A percentile compares a stretch with the other conserved stretches of the same genome.
phyloP scores from a whole-genome alignment of 2,888 invertebrate species.

The Minunthozetes semirufus region DNA sequence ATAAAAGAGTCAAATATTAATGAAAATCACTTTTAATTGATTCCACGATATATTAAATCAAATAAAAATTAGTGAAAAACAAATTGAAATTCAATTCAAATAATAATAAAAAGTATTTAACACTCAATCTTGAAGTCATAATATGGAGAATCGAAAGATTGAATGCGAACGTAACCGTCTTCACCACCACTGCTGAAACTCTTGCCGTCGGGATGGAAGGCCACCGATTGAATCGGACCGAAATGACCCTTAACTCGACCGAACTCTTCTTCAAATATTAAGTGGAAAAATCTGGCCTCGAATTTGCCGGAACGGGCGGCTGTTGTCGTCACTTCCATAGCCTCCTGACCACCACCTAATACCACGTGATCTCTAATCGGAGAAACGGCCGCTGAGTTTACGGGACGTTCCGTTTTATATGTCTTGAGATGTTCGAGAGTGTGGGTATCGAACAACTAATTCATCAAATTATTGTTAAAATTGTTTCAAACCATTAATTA shows the following conservation, averaged over 20 bases:
- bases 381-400: constrained; percentile 95
- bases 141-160: constrained; percentile 91
- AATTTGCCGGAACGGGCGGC: constrained; percentile 92
- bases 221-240: constrained; percentile 96
- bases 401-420: constrained; percentile 94
- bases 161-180: constrained; percentile 94
- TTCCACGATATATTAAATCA: too few relatives aligned
- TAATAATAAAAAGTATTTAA: constrained; percentile 44
- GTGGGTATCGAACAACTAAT: constrained; percentile 71
- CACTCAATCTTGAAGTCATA: constrained; percentile 91
- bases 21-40: too few relatives aligned
- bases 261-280: constrained; percentile 94
- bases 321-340: constrained; percentile 96
- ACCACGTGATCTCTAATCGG: constrained; percentile 93
- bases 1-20: too few relatives aligned
- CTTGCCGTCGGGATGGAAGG: constrained; percentile 95
- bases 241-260: constrained; percentile 98
- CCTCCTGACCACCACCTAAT: constrained; percentile 98
- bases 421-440: constrained; percentile 80
- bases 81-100: too few relatives aligned
- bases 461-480: constrained; percentile 44
- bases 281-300: constrained; percentile 86
- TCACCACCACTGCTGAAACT: constrained; percentile 96
- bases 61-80: too few relatives aligned
- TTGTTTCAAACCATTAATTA: not conserved